phyloP scores from a whole-genome alignment of 2,113 vertebrate species.

The Lepus americanus region DNA sequence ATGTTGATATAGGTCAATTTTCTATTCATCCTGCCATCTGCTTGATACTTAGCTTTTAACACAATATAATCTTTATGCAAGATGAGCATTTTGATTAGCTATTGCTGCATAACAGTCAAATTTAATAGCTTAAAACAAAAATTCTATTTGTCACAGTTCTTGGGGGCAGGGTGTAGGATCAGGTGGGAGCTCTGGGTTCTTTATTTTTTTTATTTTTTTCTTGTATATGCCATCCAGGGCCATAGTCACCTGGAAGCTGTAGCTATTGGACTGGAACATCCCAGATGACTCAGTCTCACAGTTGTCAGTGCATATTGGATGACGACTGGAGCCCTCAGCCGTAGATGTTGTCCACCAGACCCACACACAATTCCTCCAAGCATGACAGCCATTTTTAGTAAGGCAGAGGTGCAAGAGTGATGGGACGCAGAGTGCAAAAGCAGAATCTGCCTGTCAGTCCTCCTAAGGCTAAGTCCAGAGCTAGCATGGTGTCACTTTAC shows the following conservation, averaged over 20 bases:
- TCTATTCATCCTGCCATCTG: not conserved
- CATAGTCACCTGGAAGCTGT: not conserved
- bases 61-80: not conserved
- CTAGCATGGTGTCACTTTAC: not conserved
- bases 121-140: not conserved
- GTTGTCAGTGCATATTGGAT: not conserved
- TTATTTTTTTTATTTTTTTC: too few species aligned
- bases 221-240: not conserved
- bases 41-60: not conserved
- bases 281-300: not conserved
- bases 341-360: accelerated
- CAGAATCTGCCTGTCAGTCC: not conserved
- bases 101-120: not conserved
- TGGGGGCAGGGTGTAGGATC: not conserved
- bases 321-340: not conserved
- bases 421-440: not conserved
- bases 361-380: not conserved
- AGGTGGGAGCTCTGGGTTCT: too few species aligned
- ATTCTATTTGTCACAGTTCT: not conserved
- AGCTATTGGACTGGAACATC: not conserved
- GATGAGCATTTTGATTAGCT: not conserved
- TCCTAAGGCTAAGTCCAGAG: not conserved
- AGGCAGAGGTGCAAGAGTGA: not conserved
- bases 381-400: not conserved
- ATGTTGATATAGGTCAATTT: not conserved